Base-by-base conservation (phyloP, 2,888 invertebrate species). In the Lepidochitona cinerea region DNA sequence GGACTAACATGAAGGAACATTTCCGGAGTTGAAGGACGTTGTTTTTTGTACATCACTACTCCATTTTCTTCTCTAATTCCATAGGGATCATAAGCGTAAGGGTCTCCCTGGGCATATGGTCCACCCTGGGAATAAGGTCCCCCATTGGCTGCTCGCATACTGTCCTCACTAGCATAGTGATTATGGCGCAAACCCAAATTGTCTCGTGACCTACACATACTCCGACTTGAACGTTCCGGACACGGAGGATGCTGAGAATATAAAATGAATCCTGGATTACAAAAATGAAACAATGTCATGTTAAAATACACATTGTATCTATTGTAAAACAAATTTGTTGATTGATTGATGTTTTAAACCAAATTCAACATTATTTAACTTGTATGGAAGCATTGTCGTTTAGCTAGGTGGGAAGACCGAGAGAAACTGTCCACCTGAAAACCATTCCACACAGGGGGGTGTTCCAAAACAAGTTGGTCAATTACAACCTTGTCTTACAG, bases 101-200 rank as follows among this genome's bases (percentile, higher is more conserved):
- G 29, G 9, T 37, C 37, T 5, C 66, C 37, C 3, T 66, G 33
- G 1, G 66, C 37, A n/a, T n/a, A n/a, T n/a, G n/a, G n/a, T n/a
- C n/a, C n/a, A 4, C 29, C 29, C 3, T 5, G 26, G 1, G 64
- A 64, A 32, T 33, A 26, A 23, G 64, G 29, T n/a, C 66, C 37
- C 6, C 66, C 37, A 3, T 66, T 18, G 1, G 66, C 37, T 23
- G 37, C 66, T 35, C 66, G 33, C 66, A 66, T 66, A 35, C 37
- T 66, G 37, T 66, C 66, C 37, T 66, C 66, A n/a, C 37, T 35
- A 7, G 66, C 66, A 36, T 66, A 66, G 66, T 66, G 66, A 37
- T 66, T 66, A 36, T 59, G 59, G 3, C 23, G 59, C 59, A 59
- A 29, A 26, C 59, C 59, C 59, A 59, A 32, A 59, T 32, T 59